phyloP scores from a whole-genome alignment of 1,140 invertebrate genomes.

The Octopus sinensis region DNA sequence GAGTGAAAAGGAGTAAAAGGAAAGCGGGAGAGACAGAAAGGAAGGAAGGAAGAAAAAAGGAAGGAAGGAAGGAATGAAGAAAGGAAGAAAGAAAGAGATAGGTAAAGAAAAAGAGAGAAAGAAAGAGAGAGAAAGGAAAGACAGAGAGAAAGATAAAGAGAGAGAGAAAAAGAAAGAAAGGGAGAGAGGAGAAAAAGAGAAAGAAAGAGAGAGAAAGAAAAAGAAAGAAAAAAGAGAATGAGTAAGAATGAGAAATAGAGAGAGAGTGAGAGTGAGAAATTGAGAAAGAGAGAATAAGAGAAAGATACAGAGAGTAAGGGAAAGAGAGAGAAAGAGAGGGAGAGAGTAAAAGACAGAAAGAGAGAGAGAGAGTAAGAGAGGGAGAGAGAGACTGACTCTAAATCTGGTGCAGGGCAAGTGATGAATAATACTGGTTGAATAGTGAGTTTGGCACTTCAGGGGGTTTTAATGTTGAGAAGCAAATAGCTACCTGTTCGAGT shows the following conservation, averaged over 20 bases:
- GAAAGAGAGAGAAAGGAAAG: background rate
- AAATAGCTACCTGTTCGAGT: conserved; percentile 26
- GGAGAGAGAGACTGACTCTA: background rate
- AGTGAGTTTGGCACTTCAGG: no score
- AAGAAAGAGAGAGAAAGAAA: background rate
- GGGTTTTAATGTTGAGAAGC: no score
- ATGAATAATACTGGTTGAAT: no score
- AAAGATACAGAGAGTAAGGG: background rate
- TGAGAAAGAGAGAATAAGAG: background rate
- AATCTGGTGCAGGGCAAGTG: no score
- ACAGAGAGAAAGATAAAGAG: background rate
- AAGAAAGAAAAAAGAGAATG: background rate
- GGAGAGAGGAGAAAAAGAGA: background rate
- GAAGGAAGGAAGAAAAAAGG: conserved; percentile 13
- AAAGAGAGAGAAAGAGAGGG: background rate
- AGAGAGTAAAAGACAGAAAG: background rate
- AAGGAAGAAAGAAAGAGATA: background rate
- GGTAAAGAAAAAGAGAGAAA: background rate
- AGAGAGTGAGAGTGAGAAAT: background rate
- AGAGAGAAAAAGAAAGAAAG: conserved; percentile 3
- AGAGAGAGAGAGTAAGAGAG: background rate
- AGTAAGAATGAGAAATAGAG: background rate
- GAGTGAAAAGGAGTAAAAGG: background rate
- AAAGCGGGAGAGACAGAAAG: background rate
- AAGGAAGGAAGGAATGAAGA: conserved; percentile 10